A percentile compares a stretch with the other conserved stretches of the same genome.
phyloP scores from a whole-genome alignment of 2,797 vertebrate genomes.

The Siniperca scherzeri region DNA sequence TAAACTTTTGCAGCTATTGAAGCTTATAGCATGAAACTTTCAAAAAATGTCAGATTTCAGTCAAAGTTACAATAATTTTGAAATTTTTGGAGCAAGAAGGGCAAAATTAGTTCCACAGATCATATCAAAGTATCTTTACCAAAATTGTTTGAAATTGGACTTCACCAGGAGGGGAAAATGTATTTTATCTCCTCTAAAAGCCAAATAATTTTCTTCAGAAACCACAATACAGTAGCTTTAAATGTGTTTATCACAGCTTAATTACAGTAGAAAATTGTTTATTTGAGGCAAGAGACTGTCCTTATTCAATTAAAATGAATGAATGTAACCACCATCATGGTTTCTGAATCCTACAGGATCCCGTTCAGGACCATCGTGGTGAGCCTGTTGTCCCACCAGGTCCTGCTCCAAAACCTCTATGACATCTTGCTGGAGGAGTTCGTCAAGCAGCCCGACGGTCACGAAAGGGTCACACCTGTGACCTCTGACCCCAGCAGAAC shows the following conservation, averaged over 20 bases:
- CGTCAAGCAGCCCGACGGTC: conserved; percentile 89
- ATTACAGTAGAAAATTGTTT: too few relatives aligned
- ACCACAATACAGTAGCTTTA: not conserved
- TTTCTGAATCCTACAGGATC: conserved; percentile 84
- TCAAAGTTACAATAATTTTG: too few relatives aligned
- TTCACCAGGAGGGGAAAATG: not conserved
- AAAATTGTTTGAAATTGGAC: not conserved
- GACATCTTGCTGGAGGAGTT: conserved; percentile 97
- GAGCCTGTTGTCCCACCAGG: conserved; percentile 97
- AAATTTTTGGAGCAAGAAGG: not conserved
- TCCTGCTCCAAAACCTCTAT: conserved; percentile 96
- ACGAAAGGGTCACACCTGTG: conserved; percentile 84
- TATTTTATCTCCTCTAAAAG: not conserved
- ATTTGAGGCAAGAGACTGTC: not conserved
- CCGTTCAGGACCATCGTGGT: conserved; percentile 98
- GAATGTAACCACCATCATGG: not conserved
- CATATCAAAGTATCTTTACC: not conserved
- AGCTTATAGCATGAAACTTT: not conserved
- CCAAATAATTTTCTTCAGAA: not conserved
- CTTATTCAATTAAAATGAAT: not conserved
- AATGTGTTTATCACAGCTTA: not conserved
- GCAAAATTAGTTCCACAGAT: not conserved
- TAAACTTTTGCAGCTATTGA: too few relatives aligned
- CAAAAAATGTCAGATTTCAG: too few relatives aligned
- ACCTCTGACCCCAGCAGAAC: conserved; percentile 85